Base-by-base conservation (phyloP, 2,888 invertebrate genomes). In the Elysia crispata region DNA sequence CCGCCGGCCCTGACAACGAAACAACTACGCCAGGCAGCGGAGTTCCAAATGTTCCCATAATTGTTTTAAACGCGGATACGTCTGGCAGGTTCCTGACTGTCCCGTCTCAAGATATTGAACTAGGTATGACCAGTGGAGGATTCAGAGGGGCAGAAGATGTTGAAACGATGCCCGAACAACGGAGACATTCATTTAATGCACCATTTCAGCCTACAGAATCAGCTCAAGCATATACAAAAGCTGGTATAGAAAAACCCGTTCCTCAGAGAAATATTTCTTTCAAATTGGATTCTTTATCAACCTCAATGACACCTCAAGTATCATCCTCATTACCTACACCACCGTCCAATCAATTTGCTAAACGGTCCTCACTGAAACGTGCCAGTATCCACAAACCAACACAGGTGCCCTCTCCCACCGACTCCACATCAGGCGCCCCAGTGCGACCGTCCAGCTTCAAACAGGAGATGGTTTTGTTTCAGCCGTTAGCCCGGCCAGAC, bases 181-280 rank as follows among this genome's bases (percentile, higher is more conserved):
- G 80, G 23, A 11, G 80, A 18, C 80, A 80, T 62, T 76, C 80
- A 15, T 76, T 80, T 31, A 80, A 75, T 30, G 30, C 62, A 0
- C n/a, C 41, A 41, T 41, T 6, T 11, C 41, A 41, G 11, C 41
- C 5, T 11, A 41, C 41, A 41, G 41, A 41, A 41, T 41, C 41
- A 41, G 3, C 41, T 41, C 41, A 41, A 41, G 41, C 41, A 6
- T 41, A 41, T 11, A 41, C 41, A 41, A 41, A 41, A 41, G 41
- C 41, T 41, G 41, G 41, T 41, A 6, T 41, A 41, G 80, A 80
- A 6, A 76, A 62, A 23, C 49, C 69, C 18, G 20, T 30, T 1
- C 23, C 75, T 1, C 69, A 69, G 23, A 33, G 76, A 30, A 60
- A 23, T 6, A 69, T 70, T 67, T 76, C 80, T 23, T 80, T 76